These are phyloP conservation scores for Chloropsis hardwickii DNA, from an alignment of 2,113 vertebrate species.

Conservation along the genomic window DNA sequence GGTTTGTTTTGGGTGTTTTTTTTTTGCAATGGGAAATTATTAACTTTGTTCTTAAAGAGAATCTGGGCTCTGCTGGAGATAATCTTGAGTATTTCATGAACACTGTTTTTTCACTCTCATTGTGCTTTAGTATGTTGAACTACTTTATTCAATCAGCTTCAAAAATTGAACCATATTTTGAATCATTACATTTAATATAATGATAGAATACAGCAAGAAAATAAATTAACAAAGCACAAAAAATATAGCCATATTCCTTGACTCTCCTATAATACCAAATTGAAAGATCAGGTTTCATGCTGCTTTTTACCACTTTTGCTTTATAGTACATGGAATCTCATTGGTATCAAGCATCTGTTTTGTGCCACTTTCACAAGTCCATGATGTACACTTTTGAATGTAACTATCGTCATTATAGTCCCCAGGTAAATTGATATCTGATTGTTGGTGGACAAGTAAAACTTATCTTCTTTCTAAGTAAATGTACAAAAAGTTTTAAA, in stretches of 20 bases:
- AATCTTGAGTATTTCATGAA: background rate
- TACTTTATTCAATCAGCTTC: background rate
- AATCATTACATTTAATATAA: background rate
- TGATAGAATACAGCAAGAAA: background rate
- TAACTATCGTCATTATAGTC: background rate
- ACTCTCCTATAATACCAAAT: background rate
- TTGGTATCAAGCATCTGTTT: background rate
- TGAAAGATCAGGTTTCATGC: background rate
- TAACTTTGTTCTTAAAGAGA: background rate
- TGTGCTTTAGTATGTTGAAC: background rate
- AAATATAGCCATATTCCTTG: background rate
- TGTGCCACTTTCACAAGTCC: background rate
- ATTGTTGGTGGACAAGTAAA: background rate
- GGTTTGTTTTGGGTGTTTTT: background rate
- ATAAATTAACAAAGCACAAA: background rate
- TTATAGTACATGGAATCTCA: background rate
- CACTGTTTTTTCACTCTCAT: background rate
- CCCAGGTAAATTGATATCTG: background rate
- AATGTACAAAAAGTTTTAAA: background rate
- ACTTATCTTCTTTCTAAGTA: background rate
- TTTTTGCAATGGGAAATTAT: background rate
- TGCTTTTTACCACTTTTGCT: background rate
- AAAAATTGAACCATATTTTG: background rate
- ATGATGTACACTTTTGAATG: background rate
- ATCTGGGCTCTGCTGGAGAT: background rate